Evolutionary conservation across 2,888 invertebrate genomes (phyloP).

Genomic region (Drosophila pegasa): DNA sequence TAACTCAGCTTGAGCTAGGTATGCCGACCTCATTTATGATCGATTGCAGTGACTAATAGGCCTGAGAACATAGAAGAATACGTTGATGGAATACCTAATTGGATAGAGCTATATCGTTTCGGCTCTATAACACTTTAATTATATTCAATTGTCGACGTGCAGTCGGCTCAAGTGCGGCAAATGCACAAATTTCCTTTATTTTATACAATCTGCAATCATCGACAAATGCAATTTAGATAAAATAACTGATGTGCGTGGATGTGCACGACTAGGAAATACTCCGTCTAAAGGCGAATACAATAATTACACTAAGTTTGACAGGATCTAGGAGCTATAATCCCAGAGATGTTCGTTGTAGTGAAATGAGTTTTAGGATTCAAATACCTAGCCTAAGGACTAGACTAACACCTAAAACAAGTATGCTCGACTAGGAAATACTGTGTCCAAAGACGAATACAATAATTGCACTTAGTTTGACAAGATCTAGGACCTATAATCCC

Average conservation of each 20-base stretch:
- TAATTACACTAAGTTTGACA: too few relatives aligned
- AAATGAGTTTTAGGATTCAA: too few relatives aligned
- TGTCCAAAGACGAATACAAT: too few relatives aligned
- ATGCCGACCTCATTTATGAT: conserved; percentile 15
- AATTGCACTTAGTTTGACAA: background rate
- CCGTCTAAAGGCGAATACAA: too few relatives aligned
- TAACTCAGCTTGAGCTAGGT: background rate
- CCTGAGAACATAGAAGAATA: conserved; percentile 2
- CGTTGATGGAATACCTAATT: conserved; percentile 6
- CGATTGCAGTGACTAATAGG: conserved; percentile 4
- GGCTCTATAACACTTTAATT: background rate
- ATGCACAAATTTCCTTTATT: background rate
- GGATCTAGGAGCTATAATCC: too few relatives aligned
- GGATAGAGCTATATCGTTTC: background rate
- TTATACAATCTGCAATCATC: background rate
- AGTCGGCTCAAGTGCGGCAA: background rate
- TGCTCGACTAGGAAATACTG: too few relatives aligned
- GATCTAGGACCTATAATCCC: too few relatives aligned
- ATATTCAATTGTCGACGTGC: background rate
- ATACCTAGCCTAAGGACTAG: too few relatives aligned
- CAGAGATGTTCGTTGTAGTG: too few relatives aligned
- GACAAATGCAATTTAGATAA: background rate
- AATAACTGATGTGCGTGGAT: background rate
- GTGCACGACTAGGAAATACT: background rate
- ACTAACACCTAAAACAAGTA: too few relatives aligned